These are phyloP conservation scores for Mungos mungo DNA, from an alignment of 2,113 vertebrate species.

Conservation along the genomic window DNA sequence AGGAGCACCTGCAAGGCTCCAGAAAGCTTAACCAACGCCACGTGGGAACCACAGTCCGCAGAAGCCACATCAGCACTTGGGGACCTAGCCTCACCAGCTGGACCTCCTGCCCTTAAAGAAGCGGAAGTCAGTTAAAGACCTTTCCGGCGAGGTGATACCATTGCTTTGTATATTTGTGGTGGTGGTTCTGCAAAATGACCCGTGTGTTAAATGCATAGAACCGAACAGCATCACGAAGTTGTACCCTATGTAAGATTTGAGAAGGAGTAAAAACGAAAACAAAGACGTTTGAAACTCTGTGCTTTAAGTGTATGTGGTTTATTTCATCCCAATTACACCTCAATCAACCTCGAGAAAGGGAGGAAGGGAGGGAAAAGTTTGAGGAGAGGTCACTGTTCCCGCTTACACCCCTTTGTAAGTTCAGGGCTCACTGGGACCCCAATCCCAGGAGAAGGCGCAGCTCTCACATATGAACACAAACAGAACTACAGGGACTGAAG, in stretches of 20 bases:
- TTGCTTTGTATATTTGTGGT: neutral
- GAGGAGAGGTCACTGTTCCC: too few species aligned
- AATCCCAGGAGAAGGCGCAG: neutral
- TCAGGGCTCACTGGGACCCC: neutral
- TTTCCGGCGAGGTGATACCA: neutral
- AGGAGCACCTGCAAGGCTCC: neutral
- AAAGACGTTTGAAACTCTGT: neutral
- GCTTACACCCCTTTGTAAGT: accelerated
- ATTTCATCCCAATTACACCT: neutral
- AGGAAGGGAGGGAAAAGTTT: neutral
- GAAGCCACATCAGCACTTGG: neutral
- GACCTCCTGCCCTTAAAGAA: accelerated
- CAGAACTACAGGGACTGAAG: neutral
- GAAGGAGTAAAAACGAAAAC: neutral
- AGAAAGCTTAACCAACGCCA: accelerated
- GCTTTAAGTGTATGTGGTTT: neutral
- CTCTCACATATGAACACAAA: neutral
- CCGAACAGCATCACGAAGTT: neutral
- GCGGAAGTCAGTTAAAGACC: neutral
- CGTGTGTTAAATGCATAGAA: neutral
- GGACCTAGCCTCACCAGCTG: neutral
- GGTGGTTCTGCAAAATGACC: neutral
- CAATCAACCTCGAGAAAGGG: neutral
- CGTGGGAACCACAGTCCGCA: accelerated
- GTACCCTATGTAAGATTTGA: neutral